Conservation (phyloP, 2,797 vertebrate species). For the Myripristis murdjan region DNA sequence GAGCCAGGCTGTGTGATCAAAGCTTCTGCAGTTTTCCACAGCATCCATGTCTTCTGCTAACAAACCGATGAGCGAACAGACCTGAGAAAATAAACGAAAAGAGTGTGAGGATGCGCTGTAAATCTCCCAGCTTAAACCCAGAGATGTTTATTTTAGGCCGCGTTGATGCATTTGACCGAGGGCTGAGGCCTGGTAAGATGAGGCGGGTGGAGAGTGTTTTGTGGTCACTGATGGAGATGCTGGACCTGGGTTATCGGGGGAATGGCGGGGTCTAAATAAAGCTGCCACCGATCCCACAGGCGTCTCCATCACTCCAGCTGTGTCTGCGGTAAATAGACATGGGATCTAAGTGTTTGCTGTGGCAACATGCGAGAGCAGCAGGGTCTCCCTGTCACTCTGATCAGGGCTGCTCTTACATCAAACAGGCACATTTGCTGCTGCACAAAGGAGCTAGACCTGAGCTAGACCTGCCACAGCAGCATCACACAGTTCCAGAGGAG, state of each 20-base stretch:
- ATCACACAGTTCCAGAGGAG: conserved; percentile 8
- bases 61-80: conserved; percentile 40
- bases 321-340: conserved; percentile 70
- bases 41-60: conserved; percentile 41
- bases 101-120: conserved; percentile 14
- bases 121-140: conserved; percentile 36
- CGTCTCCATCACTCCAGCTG: conserved; percentile 67
- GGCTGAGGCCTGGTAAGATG: conserved; percentile 50
- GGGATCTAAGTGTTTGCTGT: conserved; percentile 72
- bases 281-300: conserved; percentile 71
- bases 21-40: conserved; percentile 41
- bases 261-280: conserved; percentile 73
- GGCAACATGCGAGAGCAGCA: conserved; percentile 59
- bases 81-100: conserved; percentile 52
- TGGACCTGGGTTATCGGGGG: not conserved
- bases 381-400: conserved; percentile 55
- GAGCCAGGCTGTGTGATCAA: not conserved
- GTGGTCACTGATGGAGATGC: conserved; percentile 63
- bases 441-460: conserved; percentile 32
- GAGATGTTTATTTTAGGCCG: conserved; percentile 69
- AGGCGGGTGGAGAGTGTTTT: conserved; percentile 68
- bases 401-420: conserved; percentile 59
- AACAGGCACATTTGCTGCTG: conserved; percentile 42
- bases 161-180: conserved; percentile 43
- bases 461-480: conserved; percentile 2